A percentile compares a stretch with the other conserved stretches of the same genome.
These are phyloP conservation scores for Barbus barbus DNA, from an alignment of 2,113 vertebrate species.

Conservation along the genomic window DNA sequence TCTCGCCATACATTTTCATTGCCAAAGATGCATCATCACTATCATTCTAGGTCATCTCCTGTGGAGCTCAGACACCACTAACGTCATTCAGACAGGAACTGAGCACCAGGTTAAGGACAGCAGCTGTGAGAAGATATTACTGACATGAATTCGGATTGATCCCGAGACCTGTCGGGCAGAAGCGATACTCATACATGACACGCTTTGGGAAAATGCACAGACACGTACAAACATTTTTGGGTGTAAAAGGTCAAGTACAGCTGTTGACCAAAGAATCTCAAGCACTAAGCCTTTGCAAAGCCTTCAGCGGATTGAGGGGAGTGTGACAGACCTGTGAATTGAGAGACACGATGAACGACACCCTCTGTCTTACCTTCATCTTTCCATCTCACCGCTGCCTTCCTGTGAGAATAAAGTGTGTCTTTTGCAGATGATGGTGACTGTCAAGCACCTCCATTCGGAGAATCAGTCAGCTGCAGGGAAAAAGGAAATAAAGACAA, in stretches of 20 bases:
- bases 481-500: conserved; percentile 53
- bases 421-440: conserved; percentile 44
- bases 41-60: conserved; percentile 22
- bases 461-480: conserved; percentile 46
- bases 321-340: conserved; percentile 54
- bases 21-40: conserved; percentile 1
- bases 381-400: conserved; percentile 48
- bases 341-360: conserved; percentile 63
- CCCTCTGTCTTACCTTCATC: conserved; percentile 43
- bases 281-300: conserved; percentile 17
- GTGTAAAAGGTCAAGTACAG: conserved; percentile 27
- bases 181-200: neutral
- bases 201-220: neutral
- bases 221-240: conserved; percentile 7
- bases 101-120: conserved; percentile 21
- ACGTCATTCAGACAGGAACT: conserved; percentile 15
- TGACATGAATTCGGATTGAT: conserved; percentile 20
- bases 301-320: conserved; percentile 34
- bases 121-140: neutral
- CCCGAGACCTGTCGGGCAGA: neutral
- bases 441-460: conserved; percentile 42
- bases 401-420: conserved; percentile 52
- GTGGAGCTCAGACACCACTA: neutral
- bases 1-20: neutral
- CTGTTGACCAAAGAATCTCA: conserved; percentile 35